Conservation (phyloP, 2,888 invertebrate species). For the Mantis religiosa region DNA sequence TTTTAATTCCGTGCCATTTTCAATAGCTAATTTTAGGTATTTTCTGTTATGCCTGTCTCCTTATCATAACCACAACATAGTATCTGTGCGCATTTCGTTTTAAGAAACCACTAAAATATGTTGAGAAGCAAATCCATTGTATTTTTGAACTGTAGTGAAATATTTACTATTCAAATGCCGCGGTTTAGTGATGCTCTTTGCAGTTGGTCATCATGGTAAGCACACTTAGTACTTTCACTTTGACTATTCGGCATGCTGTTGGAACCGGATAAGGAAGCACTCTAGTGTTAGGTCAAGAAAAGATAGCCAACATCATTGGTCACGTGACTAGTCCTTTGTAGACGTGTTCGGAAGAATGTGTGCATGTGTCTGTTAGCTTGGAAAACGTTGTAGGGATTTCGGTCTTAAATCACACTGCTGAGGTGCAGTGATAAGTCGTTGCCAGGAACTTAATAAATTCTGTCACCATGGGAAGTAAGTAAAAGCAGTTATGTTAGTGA, state of each 20-base stretch:
- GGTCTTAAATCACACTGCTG: not conserved
- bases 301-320: constrained; percentile 63
- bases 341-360: constrained; percentile 38
- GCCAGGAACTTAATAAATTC: constrained; percentile 27
- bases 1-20: too few species aligned
- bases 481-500: not conserved
- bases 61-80: too few species aligned
- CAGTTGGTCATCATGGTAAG: not conserved
- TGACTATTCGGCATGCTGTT: not conserved
- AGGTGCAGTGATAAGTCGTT: not conserved
- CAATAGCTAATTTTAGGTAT: too few species aligned
- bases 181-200: not conserved
- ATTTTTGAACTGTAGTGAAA: not conserved
- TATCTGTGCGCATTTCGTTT: too few species aligned
- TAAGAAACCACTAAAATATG: too few species aligned
- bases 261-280: constrained; percentile 9
- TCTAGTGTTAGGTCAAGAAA: constrained; percentile 12
- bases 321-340: constrained; percentile 56
- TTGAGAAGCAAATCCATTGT: too few species aligned
- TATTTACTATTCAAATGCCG: not conserved
- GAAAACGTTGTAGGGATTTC: not conserved
- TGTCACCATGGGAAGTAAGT: constrained; percentile 53
- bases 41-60: too few species aligned
- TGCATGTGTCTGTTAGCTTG: constrained; percentile 5
- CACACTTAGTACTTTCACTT: not conserved